These are phyloP conservation scores for Magallana angulata DNA, from an alignment of 1,140 invertebrate species.

Conservation along the genomic window DNA sequence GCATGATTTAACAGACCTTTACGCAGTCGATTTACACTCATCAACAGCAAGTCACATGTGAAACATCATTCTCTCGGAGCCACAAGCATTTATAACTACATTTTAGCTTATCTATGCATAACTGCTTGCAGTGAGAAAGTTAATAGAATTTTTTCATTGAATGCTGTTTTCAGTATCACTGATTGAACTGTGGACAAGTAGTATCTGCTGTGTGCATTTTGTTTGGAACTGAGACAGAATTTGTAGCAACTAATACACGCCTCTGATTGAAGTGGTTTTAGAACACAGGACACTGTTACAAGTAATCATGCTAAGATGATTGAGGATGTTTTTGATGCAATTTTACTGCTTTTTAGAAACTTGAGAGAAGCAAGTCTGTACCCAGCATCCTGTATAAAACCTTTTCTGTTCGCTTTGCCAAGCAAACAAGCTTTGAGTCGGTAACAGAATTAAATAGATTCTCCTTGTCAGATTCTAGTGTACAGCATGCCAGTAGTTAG, in stretches of 20 bases:
- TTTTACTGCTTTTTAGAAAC: slow-evolving; percentile 33
- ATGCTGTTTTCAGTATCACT: too few species aligned
- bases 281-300: neutral
- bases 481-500: too few species aligned
- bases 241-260: too few species aligned
- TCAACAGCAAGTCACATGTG: neutral
- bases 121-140: neutral
- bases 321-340: neutral
- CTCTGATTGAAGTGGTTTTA: neutral
- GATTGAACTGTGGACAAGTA: too few species aligned
- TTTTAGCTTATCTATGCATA: neutral
- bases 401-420: neutral
- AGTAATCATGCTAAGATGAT: neutral
- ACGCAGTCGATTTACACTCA: neutral
- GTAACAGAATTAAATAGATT: neutral
- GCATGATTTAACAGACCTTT: neutral
- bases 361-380: slow-evolving; percentile 13
- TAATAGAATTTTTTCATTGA: too few species aligned
- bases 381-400: slow-evolving; percentile 15
- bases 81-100: neutral
- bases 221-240: too few species aligned
- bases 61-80: neutral
- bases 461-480: too few species aligned
- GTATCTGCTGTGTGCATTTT: too few species aligned
- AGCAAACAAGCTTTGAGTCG: slow-evolving; percentile 22